Conservation (phyloP, 92 coral and sea anemone genomes). For the Umimayanthus kanabou region DNA sequence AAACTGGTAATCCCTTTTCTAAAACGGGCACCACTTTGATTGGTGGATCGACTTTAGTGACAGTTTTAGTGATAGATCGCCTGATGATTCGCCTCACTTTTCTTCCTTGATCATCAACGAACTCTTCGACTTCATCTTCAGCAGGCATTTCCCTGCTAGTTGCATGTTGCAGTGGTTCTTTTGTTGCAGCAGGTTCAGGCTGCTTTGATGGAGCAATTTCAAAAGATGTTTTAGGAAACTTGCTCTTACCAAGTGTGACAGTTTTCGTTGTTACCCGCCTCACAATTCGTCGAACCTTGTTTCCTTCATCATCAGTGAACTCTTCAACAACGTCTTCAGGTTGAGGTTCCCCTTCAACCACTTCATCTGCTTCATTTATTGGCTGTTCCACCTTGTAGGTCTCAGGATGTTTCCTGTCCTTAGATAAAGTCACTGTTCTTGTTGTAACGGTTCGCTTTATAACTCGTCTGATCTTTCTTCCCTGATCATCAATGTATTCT, state of each 20-base stretch:
- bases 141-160: slow-evolving; percentile 25
- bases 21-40: slow-evolving; percentile 3
- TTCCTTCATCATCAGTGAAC: slow-evolving; percentile 65
- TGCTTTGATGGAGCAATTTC: not conserved
- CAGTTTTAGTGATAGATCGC: slow-evolving; percentile 40
- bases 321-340: slow-evolving; percentile 59
- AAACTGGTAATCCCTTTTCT: slow-evolving; percentile 6
- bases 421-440: slow-evolving; percentile 33
- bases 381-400: slow-evolving; percentile 7
- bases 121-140: slow-evolving; percentile 56
- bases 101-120: slow-evolving; percentile 66
- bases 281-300: slow-evolving; percentile 56
- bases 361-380: slow-evolving; percentile 15
- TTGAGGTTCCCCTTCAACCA: slow-evolving; percentile 12
- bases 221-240: not conserved
- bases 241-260: not conserved
- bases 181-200: not conserved
- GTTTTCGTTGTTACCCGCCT: slow-evolving; percentile 50
- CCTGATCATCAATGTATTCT: slow-evolving; percentile 59
- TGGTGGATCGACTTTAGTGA: not conserved
- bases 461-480: slow-evolving; percentile 42
- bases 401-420: not conserved
- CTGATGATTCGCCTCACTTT: slow-evolving; percentile 55
- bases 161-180: slow-evolving; percentile 13
- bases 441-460: slow-evolving; percentile 49